Evolutionary conservation across 2,888 invertebrate species (phyloP).

Genomic region (Ormia ochracea): DNA sequence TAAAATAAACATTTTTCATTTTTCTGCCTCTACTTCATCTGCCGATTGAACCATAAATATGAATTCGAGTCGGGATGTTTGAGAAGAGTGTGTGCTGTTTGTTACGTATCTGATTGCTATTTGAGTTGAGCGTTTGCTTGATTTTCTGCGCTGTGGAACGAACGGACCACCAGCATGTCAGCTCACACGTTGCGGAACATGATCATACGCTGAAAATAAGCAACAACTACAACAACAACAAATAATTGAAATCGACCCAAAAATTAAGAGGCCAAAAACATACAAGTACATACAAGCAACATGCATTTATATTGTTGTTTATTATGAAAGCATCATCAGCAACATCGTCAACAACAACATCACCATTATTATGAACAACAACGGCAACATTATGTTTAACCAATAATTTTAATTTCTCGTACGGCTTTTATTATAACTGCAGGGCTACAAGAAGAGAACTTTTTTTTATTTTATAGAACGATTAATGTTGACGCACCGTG

Average conservation of each 20-base stretch:
- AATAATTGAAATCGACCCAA: conserved; percentile 41
- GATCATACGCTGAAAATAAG: conserved; percentile 44
- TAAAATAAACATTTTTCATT: conserved; percentile 37
- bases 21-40: conserved; percentile 14
- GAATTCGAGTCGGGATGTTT: conserved; percentile 24
- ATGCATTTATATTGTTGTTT: conserved; percentile 46
- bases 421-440: conserved; percentile 49
- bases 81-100: conserved; percentile 17
- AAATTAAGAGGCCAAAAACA: conserved; percentile 9
- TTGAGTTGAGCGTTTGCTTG: conserved; percentile 28
- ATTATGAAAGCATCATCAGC: conserved; percentile 54
- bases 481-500: neutral
- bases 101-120: conserved; percentile 39
- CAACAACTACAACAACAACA: conserved; percentile 42
- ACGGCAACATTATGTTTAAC: conserved; percentile 13
- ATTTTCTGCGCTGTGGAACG: conserved; percentile 9
- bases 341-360: conserved; percentile 9
- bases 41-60: conserved; percentile 31
- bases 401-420: conserved; percentile 49
- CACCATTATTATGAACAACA: conserved; percentile 22
- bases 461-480: neutral
- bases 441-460: conserved; percentile 48
- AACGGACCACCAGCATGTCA: conserved; percentile 60
- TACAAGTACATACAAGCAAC: conserved; percentile 38
- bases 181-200: conserved; percentile 59